Conservation (phyloP, 2,797 vertebrate genomes). For the Sebastes miniatus region DNA sequence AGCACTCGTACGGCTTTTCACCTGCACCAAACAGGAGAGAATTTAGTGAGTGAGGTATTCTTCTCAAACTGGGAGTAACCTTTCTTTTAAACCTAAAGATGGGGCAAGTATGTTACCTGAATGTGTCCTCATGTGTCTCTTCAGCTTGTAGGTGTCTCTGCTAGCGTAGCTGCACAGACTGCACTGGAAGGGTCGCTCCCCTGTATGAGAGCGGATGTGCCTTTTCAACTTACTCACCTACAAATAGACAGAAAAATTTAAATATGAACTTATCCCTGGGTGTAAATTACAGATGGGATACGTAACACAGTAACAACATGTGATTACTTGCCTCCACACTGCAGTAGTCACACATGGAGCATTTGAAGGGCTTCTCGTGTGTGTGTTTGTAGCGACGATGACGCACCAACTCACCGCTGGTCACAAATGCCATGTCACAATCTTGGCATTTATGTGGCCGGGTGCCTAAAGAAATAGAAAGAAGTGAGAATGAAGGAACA, state of each 20-base stretch:
- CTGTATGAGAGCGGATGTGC: conserved; percentile 96
- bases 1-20: conserved; percentile 98
- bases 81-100: neutral
- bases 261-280: neutral
- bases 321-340: conserved; percentile 89
- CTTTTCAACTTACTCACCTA: conserved; percentile 98
- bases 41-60: neutral
- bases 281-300: too few species aligned
- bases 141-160: conserved; percentile 97
- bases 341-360: conserved; percentile 97
- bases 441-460: conserved; percentile 96
- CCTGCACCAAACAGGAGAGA: conserved; percentile 69
- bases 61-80: neutral
- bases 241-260: neutral
- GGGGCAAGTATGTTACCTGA: conserved; percentile 80
- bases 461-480: conserved; percentile 82
- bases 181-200: conserved; percentile 96
- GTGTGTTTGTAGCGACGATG: conserved; percentile 98
- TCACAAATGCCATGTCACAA: conserved; percentile 98
- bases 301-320: neutral
- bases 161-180: conserved; percentile 98
- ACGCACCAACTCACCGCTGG: conserved; percentile 94
- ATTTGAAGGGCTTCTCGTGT: conserved; percentile 98
- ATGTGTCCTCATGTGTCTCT: conserved; percentile 98
- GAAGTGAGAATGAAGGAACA: neutral